phyloP scores from a whole-genome alignment of 1,140 invertebrate genomes.

The Drosophila orosa region DNA sequence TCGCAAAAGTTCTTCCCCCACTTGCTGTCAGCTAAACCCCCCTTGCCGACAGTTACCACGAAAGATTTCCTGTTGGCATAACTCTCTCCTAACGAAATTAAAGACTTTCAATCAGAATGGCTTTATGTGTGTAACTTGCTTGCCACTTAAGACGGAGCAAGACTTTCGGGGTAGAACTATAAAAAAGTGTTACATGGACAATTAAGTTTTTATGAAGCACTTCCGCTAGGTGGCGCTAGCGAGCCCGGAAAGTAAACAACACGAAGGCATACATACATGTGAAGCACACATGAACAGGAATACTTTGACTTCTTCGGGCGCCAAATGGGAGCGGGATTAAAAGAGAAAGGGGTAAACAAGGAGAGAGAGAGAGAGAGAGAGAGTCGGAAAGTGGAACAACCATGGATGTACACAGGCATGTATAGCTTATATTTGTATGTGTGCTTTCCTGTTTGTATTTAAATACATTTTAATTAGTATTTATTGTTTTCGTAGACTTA shows the following conservation, averaged over 20 bases:
- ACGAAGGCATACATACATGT: slow-evolving; percentile 13
- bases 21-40: neutral
- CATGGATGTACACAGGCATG: slow-evolving; percentile 40
- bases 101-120: slow-evolving; percentile 56
- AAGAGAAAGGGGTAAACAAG: neutral
- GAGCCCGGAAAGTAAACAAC: slow-evolving; percentile 59
- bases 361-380: neutral
- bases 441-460: slow-evolving; percentile 59
- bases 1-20: slow-evolving; percentile 10
- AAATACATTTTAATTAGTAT: slow-evolving; percentile 81
- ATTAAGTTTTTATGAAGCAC: slow-evolving; percentile 81
- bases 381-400: neutral
- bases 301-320: slow-evolving; percentile 19
- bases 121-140: slow-evolving; percentile 24
- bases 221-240: slow-evolving; percentile 75
- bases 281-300: neutral
- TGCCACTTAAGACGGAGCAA: slow-evolving; percentile 42
- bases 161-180: slow-evolving; percentile 31
- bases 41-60: neutral
- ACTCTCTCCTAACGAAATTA: slow-evolving; percentile 35
- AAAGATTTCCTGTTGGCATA: slow-evolving; percentile 24
- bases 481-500: slow-evolving; percentile 71
- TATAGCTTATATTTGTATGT: neutral
- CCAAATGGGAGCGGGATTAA: slow-evolving; percentile 32
- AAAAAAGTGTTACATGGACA: slow-evolving; percentile 77